phyloP scores from a whole-genome alignment of 2,797 vertebrate species.

The Mormyrops boulengeri region DNA sequence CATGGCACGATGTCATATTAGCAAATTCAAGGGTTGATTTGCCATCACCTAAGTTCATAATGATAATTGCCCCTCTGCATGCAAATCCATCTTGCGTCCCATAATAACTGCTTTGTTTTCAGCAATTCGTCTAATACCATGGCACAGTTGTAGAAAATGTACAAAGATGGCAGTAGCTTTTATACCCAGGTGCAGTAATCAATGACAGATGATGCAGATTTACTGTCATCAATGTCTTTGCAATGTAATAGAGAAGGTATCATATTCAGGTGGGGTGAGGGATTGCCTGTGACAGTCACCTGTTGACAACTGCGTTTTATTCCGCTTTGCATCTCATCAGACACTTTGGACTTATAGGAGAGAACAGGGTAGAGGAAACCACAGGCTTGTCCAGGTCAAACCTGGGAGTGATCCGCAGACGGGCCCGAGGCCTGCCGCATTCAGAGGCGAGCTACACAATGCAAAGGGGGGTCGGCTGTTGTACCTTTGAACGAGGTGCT shows the following conservation, averaged over 20 bases:
- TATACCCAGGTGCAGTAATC: neutral
- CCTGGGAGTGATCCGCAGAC: neutral
- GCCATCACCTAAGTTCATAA: neutral
- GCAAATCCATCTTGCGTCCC: neutral
- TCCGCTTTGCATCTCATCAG: neutral
- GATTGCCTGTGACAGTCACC: neutral
- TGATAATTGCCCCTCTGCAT: neutral
- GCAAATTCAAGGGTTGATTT: neutral
- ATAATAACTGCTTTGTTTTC: neutral
- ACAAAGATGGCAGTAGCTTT: neutral
- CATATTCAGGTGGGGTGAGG: neutral
- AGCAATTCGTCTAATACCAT: neutral
- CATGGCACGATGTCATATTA: neutral
- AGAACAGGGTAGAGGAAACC: neutral
- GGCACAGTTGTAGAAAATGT: neutral
- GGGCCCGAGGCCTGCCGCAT: neutral
- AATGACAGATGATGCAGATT: neutral
- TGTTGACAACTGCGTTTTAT: constrained; percentile 3
- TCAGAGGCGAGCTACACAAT: neutral
- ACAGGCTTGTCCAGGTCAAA: neutral
- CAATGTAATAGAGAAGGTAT: neutral
- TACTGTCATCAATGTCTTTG: neutral
- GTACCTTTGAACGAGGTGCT: neutral
- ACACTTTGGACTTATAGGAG: constrained; percentile 12
- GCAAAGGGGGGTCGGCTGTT: neutral